Conservation (phyloP, 2,888 invertebrate species). For the Merodon equestris region DNA sequence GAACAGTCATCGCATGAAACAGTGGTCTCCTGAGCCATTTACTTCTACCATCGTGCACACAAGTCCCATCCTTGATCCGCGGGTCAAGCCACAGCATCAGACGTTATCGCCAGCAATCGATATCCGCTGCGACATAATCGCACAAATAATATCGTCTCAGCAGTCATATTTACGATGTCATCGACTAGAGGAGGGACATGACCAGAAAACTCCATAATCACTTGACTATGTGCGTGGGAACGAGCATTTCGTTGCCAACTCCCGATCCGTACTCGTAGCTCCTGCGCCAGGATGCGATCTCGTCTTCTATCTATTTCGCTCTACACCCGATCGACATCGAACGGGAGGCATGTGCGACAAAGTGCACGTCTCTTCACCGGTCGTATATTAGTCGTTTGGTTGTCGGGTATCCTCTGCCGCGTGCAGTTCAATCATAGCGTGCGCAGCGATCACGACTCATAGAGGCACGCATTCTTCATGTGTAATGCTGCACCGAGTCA, state of each 20-base stretch:
- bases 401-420: constrained; percentile 31
- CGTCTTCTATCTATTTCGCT: background rate
- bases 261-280: background rate
- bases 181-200: constrained; percentile 13
- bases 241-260: constrained; percentile 27
- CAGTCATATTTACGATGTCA: constrained; percentile 58
- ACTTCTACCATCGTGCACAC: too few species aligned
- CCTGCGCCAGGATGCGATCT: constrained; percentile 5
- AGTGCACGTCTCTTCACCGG: background rate
- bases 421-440: constrained; percentile 69
- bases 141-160: constrained; percentile 43
- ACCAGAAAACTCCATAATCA: constrained; percentile 1
- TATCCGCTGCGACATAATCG: constrained; percentile 23
- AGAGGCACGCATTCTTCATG: constrained; percentile 68
- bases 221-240: constrained; percentile 53
- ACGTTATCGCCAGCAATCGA: background rate
- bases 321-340: background rate
- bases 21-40: too few species aligned
- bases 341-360: constrained; percentile 56
- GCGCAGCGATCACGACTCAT: constrained; percentile 68
- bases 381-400: constrained; percentile 23
- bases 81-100: too few species aligned
- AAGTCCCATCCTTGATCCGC: too few species aligned
- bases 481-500: constrained; percentile 27
- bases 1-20: too few species aligned